Evolutionary conservation across 1,140 invertebrate genomes (phyloP).

Genomic region (Drosophila neocordata): DNA sequence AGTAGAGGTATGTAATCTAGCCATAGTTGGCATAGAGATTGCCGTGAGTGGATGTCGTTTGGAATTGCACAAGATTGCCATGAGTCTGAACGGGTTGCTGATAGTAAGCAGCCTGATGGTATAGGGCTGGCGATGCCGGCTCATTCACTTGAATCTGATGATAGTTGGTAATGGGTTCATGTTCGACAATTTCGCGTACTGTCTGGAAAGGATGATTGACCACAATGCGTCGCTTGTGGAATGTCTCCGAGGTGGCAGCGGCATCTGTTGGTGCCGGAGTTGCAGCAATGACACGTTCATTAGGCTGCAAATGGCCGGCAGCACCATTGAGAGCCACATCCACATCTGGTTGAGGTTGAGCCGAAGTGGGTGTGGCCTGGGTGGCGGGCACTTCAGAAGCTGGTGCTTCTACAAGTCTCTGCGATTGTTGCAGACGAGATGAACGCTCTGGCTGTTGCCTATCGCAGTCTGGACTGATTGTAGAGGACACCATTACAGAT

Average conservation of each 20-base stretch:
- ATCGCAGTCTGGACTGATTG: conserved; percentile 66
- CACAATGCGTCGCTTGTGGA: conserved; percentile 86
- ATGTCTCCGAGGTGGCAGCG: conserved; percentile 84
- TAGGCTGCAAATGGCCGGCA: conserved; percentile 80
- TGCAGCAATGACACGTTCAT: conserved; percentile 84
- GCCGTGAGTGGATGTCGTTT: conserved; percentile 54
- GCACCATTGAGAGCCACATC: conserved; percentile 63
- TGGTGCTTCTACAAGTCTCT: conserved; percentile 70
- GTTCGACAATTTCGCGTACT: conserved; percentile 85
- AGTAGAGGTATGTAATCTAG: conserved; percentile 13
- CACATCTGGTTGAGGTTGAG: conserved; percentile 52
- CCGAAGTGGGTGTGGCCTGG: conserved; percentile 80
- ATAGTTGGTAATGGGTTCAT: conserved; percentile 85
- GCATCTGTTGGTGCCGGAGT: conserved; percentile 84
- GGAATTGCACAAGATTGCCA: conserved; percentile 67
- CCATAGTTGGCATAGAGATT: conserved; percentile 52
- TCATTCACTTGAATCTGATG: conserved; percentile 83
- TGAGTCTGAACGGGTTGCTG: conserved; percentile 65
- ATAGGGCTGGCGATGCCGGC: conserved; percentile 70
- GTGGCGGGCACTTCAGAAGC: conserved; percentile 83
- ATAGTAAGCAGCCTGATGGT: conserved; percentile 73
- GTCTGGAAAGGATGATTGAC: conserved; percentile 86
- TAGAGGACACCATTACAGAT: conserved; percentile 57
- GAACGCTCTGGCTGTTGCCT: conserved; percentile 22
- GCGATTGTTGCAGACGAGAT: conserved; percentile 42